Conservation (phyloP, 2,888 invertebrate species). For the Ceriagrion tenellum region DNA sequence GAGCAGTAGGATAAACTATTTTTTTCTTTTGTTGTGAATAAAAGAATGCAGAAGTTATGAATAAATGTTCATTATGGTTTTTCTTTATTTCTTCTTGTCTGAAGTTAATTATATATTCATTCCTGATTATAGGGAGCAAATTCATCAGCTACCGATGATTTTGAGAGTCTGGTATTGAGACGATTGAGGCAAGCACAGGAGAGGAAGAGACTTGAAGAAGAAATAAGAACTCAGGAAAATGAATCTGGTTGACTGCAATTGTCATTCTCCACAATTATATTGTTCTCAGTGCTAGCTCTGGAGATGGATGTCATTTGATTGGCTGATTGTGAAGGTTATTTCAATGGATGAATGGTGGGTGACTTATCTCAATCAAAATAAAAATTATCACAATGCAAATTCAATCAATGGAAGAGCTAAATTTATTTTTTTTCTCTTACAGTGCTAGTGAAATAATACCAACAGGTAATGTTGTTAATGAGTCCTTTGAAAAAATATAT, state of each 20-base stretch:
- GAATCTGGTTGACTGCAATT: background rate
- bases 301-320: background rate
- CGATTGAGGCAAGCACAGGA: conserved; percentile 93
- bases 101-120: background rate
- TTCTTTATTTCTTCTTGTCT: no score
- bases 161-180: conserved; percentile 89
- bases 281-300: background rate
- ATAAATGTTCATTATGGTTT: no score
- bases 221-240: conserved; percentile 83
- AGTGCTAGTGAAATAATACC: background rate
- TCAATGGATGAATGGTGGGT: background rate
- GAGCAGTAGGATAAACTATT: no score
- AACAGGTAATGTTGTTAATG: background rate
- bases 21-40: no score
- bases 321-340: background rate
- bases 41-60: no score
- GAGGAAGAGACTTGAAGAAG: conserved; percentile 86
- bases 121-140: background rate
- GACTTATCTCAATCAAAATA: no score
- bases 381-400: no score
- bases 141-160: conserved; percentile 75
- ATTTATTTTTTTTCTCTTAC: background rate
- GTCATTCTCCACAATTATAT: background rate
- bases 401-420: background rate
- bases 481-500: background rate